Evolutionary conservation across 2,888 invertebrate species (phyloP).

Genomic region (Tuberolachnus salignus): DNA sequence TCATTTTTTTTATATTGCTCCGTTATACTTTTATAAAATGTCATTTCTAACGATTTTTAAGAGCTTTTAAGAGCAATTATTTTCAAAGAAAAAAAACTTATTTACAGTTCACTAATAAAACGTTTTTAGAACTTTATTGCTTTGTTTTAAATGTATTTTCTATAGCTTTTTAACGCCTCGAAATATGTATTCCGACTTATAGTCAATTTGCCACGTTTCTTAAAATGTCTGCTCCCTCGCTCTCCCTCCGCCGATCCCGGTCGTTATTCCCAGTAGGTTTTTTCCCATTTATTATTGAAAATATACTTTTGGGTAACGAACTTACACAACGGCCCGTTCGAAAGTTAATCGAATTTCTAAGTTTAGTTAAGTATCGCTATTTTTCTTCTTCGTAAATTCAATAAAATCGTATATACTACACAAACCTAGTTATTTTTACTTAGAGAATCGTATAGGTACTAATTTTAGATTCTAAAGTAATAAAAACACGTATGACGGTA

Average conservation of each 20-base stretch:
- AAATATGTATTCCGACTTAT: too few relatives aligned
- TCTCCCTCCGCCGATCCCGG: neutral
- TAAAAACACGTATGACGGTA: neutral
- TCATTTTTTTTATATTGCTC: too few relatives aligned
- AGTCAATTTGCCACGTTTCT: neutral
- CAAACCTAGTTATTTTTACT: neutral
- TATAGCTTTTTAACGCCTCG: too few relatives aligned
- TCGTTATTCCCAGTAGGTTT: neutral
- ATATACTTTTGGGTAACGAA: neutral
- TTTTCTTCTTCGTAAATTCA: neutral
- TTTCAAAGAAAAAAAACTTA: too few relatives aligned
- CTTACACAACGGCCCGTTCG: neutral
- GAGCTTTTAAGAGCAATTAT: too few relatives aligned
- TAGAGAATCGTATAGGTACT: neutral
- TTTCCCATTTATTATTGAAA: constrained; percentile 12
- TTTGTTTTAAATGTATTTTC: too few relatives aligned
- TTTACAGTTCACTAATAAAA: too few relatives aligned
- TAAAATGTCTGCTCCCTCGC: neutral
- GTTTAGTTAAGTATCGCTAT: neutral
- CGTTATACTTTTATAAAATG: too few relatives aligned
- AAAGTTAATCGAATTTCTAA: constrained; percentile 21
- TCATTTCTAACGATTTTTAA: too few relatives aligned
- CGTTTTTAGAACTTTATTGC: too few relatives aligned
- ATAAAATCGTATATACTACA: neutral
- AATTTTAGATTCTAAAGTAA: constrained; percentile 2